These are phyloP conservation scores for Corythaeola cristata DNA, from an alignment of 2,113 vertebrate species.

Conservation along the genomic window DNA sequence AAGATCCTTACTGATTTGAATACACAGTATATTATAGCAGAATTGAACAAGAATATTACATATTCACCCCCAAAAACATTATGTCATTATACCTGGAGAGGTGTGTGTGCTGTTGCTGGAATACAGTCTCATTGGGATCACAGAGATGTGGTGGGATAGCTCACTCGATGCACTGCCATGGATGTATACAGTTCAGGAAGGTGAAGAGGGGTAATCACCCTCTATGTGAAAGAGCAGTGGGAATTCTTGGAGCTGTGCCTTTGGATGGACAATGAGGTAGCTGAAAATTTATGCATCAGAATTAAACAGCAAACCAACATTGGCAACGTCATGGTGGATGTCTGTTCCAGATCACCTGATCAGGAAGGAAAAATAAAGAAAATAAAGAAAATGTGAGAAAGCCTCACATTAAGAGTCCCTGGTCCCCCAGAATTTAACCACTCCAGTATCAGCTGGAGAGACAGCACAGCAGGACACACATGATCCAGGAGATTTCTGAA, in stretches of 20 bases:
- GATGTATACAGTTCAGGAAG: neutral
- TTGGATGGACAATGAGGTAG: neutral
- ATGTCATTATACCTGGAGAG: neutral
- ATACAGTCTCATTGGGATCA: neutral
- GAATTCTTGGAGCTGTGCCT: neutral
- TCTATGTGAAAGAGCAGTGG: neutral
- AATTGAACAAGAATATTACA: neutral
- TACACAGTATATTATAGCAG: neutral
- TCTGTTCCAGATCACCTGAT: neutral
- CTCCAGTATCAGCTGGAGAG: neutral
- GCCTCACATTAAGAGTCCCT: fast-evolving
- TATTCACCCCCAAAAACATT: fast-evolving
- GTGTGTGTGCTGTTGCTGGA: neutral
- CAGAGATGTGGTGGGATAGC: neutral
- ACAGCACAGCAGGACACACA: neutral
- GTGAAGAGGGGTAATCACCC: neutral
- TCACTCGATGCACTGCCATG: neutral
- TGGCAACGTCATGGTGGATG: neutral
- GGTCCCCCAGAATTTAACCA: neutral
- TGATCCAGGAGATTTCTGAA: neutral
- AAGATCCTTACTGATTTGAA: neutral
- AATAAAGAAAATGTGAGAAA: neutral
- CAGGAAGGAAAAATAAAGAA: neutral
- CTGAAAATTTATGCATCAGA: neutral
- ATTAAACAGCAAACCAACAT: neutral